Evolutionary conservation across 2,113 vertebrate species (phyloP).

Genomic region (Takifugu bimaculatus): DNA sequence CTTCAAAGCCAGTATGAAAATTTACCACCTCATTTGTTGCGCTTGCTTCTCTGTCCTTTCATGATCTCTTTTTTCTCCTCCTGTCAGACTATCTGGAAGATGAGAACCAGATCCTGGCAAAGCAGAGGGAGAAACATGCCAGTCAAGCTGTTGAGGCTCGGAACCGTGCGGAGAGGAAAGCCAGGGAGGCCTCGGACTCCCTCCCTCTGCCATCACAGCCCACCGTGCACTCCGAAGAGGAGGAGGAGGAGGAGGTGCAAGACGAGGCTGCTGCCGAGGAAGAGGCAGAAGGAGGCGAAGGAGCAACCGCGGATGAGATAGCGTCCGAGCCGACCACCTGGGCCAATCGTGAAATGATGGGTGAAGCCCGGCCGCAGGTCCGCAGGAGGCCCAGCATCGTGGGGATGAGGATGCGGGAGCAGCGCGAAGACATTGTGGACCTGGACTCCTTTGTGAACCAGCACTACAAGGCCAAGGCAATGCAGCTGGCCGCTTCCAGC

Average conservation of each 20-base stretch:
- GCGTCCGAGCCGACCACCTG: constrained; percentile 41
- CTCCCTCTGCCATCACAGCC: constrained; percentile 13
- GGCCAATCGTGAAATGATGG: constrained; percentile 24
- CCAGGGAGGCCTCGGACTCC: constrained; percentile 37
- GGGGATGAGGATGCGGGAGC: constrained; percentile 44
- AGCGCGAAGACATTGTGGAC: constrained; percentile 80
- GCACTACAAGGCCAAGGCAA: constrained; percentile 77
- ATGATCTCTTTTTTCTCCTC: not conserved
- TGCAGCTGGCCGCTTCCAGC: constrained; percentile 50
- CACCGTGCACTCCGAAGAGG: not conserved
- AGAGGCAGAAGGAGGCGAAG: constrained; percentile 27
- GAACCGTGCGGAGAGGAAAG: constrained; percentile 10
- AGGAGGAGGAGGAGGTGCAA: constrained; percentile 36
- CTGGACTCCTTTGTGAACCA: constrained; percentile 81
- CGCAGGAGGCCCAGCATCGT: constrained; percentile 67
- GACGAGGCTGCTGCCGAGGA: constrained; percentile 38
- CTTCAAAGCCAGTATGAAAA: not conserved
- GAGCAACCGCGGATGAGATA: constrained; percentile 18
- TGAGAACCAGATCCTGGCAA: constrained; percentile 23
- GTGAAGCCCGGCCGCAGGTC: not conserved
- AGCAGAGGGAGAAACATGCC: constrained; percentile 47
- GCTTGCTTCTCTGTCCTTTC: not conserved
- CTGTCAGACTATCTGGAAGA: constrained; percentile 56
- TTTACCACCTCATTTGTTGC: not conserved
- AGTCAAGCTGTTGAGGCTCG: constrained; percentile 9